Evolutionary conservation across 2,113 vertebrate species (phyloP).

Genomic region (Megaceryle maxima): DNA sequence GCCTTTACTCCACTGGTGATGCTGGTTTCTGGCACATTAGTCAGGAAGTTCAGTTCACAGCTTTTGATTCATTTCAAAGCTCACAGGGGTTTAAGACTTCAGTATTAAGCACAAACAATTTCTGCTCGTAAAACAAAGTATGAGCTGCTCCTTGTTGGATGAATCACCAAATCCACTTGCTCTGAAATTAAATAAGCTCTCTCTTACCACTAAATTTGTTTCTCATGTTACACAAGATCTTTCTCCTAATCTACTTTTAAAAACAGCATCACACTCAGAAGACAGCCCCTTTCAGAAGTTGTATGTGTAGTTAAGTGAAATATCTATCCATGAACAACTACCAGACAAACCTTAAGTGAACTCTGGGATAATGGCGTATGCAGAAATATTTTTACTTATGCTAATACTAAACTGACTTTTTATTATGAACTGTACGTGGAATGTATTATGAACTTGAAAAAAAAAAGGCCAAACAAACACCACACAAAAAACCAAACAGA

Average conservation of each 20-base stretch:
- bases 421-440: too few relatives aligned
- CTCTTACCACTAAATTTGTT: background rate
- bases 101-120: background rate
- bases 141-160: background rate
- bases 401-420: background rate
- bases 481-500: too few relatives aligned
- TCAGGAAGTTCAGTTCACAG: background rate
- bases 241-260: background rate
- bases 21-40: background rate
- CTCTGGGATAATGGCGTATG: too few relatives aligned
- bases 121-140: background rate
- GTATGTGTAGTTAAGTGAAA: background rate
- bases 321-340: background rate
- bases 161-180: background rate
- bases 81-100: background rate
- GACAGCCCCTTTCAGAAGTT: background rate
- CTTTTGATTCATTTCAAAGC: constrained; percentile 10
- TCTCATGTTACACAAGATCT: background rate
- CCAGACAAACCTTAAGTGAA: background rate
- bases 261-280: background rate
- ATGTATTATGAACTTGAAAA: too few relatives aligned
- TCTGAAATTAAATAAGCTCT: background rate
- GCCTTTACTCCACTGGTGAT: background rate
- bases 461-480: background rate
- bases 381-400: background rate